Percentiles rank a stretch among this genome's conserved stretches.
Conservation (phyloP, 1,140 invertebrate genomes). For the Pomacea maculata region DNA sequence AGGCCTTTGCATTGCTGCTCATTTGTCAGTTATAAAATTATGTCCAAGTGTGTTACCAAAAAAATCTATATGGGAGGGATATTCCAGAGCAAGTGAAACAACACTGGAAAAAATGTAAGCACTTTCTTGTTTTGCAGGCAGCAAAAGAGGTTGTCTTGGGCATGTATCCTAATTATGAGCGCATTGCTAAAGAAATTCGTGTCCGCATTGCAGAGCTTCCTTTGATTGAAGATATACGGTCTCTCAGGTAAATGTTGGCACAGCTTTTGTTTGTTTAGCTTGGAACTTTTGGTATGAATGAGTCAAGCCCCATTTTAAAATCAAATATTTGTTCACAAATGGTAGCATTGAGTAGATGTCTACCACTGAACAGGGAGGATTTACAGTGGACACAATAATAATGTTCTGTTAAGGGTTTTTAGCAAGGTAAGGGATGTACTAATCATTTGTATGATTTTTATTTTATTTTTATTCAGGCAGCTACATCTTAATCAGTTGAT, state of each 20-base stretch:
- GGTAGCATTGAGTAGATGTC: background rate
- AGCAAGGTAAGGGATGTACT: background rate
- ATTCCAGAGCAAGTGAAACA: too few relatives aligned
- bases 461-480: conserved; percentile 73
- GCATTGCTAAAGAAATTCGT: conserved; percentile 88
- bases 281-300: too few relatives aligned
- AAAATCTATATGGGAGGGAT: too few relatives aligned
- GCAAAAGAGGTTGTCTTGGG: conserved; percentile 93
- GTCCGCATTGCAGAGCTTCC: conserved; percentile 95
- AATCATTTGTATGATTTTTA: background rate
- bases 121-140: conserved; percentile 55
- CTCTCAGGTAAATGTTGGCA: conserved; percentile 75
- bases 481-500: conserved; percentile 93
- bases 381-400: too few relatives aligned
- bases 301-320: too few relatives aligned
- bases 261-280: too few relatives aligned
- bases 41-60: too few relatives aligned
- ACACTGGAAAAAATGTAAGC: too few relatives aligned
- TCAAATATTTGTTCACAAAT: too few relatives aligned
- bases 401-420: background rate
- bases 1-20: too few relatives aligned
- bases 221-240: conserved; percentile 93
- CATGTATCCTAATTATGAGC: conserved; percentile 95
- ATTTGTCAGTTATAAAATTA: too few relatives aligned
- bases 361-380: background rate